phyloP scores from a whole-genome alignment of 2,888 invertebrate species.

The Trissonchulus latispiculum region DNA sequence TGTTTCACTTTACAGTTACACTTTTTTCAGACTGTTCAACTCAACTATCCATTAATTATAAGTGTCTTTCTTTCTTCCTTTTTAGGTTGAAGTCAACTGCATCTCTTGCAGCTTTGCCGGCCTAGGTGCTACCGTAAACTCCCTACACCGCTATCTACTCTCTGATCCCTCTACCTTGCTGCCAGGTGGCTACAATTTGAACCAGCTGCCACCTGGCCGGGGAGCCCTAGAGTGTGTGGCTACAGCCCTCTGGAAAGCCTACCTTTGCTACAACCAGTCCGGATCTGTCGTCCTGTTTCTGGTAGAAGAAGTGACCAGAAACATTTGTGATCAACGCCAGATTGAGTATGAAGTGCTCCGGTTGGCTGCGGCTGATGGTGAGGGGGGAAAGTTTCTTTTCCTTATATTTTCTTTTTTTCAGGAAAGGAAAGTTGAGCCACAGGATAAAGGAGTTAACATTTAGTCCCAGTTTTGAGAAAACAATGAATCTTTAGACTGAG shows the following conservation, averaged over 20 bases:
- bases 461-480: no score
- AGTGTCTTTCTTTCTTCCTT: neutral
- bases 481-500: no score
- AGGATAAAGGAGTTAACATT: no score
- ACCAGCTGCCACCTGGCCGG: constrained; percentile 78
- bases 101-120: constrained; percentile 92
- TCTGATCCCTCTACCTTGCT: constrained; percentile 19
- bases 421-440: no score
- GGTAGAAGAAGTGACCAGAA: constrained; percentile 74
- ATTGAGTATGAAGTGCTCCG: constrained; percentile 89
- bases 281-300: constrained; percentile 72
- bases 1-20: no score
- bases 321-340: constrained; percentile 86
- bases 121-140: constrained; percentile 62
- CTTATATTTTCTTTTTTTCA: no score
- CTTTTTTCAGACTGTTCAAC: no score
- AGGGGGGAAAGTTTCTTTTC: no score
- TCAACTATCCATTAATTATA: no score
- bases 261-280: constrained; percentile 63
- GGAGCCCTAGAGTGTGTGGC: constrained; percentile 68
- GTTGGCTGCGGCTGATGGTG: no score
- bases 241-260: constrained; percentile 70
- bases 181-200: constrained; percentile 3
- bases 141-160: constrained; percentile 56
- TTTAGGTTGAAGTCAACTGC: constrained; percentile 92